Evolutionary conservation across 1,140 invertebrate species (phyloP), one percentile per base, ranked within the genome.

Genomic region (Oryzaephilus surinamensis): DNA sequence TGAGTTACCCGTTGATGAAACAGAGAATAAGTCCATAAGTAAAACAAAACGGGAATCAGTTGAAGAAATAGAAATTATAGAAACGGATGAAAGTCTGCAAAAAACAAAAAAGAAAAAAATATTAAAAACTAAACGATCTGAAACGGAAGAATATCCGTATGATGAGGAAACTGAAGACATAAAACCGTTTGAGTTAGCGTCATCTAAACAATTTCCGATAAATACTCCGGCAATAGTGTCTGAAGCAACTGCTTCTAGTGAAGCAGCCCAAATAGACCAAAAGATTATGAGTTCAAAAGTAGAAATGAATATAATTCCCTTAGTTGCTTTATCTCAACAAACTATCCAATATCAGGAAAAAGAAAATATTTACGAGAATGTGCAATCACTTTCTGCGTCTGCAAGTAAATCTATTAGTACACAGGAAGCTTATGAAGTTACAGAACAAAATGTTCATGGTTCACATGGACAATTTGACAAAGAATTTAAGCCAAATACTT

Each of bases 231-330:
- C 60, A 33, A 61, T 71, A 42, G 50, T 58, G 33, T 63, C 65
- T 41, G 71, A 76, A 62, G 45, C 70, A 18, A 45, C 72, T 16
- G 47, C 72, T 4, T 48, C 63, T 7, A 66, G 62, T 41, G 57
- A 58, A 55, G 61, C 61, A 15, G 51, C 63, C 13, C 68, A 76
- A 43, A 67, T 74, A n/a, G 17, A 38, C 16, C 8, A 39, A 14
- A 21, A 5, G 3, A 15, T 23, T 3, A 13, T 5, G 13, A 11
- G 6, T 10, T 31, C 29, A 7, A 43, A 31, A 37, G 41, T 34
- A 24, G 26, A 37, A 16, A 14, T 43, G 15, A 14, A 26, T 8
- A 16, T 44, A 14, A 12, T 35, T 2, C 36, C 42, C 15, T 27
- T 29, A 12, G 19, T 31, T 28, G 35, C 42, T 6, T 8, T 44